A percentile compares a stretch with the other conserved stretches of the same genome.
Evolutionary conservation across 2,888 invertebrate genomes (phyloP).

Genomic region (Xestia c-nigrum): DNA sequence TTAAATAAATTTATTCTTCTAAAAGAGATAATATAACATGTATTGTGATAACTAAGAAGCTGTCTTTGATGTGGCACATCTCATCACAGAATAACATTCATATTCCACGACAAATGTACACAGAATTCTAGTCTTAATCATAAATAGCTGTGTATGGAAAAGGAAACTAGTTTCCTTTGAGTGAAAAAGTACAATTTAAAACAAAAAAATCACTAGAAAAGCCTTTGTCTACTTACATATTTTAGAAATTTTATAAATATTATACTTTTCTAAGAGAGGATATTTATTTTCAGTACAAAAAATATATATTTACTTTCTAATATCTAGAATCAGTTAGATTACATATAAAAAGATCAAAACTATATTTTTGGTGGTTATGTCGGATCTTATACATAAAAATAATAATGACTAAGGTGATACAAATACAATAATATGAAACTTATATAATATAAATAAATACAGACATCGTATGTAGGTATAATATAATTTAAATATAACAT

Average conservation of each 20-base stretch:
- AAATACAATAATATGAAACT: constrained; percentile 24
- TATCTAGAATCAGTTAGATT: constrained; percentile 27
- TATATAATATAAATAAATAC: constrained; percentile 33
- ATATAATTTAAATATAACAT: constrained; percentile 37
- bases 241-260: neutral
- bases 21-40: constrained; percentile 45
- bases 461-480: constrained; percentile 19
- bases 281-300: constrained; percentile 46
- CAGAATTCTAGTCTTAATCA: constrained; percentile 36
- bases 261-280: neutral
- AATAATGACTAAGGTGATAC: constrained; percentile 9
- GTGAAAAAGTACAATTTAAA: neutral
- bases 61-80: constrained; percentile 44
- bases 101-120: constrained; percentile 10
- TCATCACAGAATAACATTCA: constrained; percentile 38
- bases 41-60: constrained; percentile 51
- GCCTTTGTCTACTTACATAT: constrained; percentile 8
- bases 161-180: neutral
- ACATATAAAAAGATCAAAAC: constrained; percentile 34
- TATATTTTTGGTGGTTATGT: constrained; percentile 35
- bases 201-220: constrained; percentile 22
- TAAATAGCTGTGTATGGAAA: constrained; percentile 28
- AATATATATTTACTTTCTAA: constrained; percentile 35
- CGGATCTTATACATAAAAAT: constrained; percentile 14
- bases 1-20: constrained; percentile 60